Conservation (phyloP, 2,888 invertebrate species). For the Cataglyphis albicans region DNA sequence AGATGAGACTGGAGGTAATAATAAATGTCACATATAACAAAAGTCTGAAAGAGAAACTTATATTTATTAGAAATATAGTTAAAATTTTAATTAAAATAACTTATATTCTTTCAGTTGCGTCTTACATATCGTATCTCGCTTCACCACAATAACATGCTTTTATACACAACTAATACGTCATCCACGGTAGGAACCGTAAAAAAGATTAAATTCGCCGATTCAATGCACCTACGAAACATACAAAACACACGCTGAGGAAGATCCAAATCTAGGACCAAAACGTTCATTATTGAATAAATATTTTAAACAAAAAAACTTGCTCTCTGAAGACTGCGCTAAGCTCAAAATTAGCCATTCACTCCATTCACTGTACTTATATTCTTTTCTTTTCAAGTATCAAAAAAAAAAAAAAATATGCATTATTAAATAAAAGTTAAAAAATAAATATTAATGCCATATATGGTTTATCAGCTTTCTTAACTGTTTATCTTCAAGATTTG, state of each 20-base stretch:
- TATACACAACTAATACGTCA: too few relatives aligned
- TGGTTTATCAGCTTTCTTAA: conserved; percentile 3
- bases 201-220: too few relatives aligned
- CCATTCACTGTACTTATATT: neutral
- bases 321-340: too few relatives aligned
- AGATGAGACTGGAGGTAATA: neutral
- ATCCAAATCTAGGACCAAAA: too few relatives aligned
- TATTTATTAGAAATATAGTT: conserved; percentile 16
- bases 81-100: neutral
- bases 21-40: conserved; percentile 19
- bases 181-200: too few relatives aligned
- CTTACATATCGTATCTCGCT: too few relatives aligned
- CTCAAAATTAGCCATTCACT: too few relatives aligned
- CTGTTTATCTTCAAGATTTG: conserved; percentile 25
- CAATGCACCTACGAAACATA: too few relatives aligned
- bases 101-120: neutral
- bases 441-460: conserved; percentile 9
- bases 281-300: too few relatives aligned
- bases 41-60: conserved; percentile 9
- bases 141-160: too few relatives aligned
- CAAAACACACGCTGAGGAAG: too few relatives aligned
- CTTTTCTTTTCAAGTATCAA: neutral
- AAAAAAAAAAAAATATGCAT: neutral
- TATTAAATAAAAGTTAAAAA: neutral
- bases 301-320: too few relatives aligned